phyloP scores from a whole-genome alignment of 1,140 invertebrate genomes.

The Penaeus japonicus region DNA sequence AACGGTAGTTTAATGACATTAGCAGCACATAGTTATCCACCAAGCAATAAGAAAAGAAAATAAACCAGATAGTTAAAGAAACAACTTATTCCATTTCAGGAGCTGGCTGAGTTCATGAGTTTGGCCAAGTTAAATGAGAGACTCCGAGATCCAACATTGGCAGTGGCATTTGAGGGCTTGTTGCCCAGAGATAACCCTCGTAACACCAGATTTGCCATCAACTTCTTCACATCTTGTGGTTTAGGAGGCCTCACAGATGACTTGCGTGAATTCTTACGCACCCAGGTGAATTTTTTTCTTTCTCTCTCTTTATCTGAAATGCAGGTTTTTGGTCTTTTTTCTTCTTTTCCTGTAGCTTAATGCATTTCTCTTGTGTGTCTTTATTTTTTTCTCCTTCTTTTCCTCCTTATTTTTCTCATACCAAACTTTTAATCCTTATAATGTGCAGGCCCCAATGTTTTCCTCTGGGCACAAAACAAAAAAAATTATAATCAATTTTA shows the following conservation, averaged over 20 bases:
- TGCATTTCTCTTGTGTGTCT: not conserved
- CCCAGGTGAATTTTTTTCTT: slow-evolving; percentile 34
- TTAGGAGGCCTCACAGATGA: slow-evolving; percentile 96
- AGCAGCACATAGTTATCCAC: too few relatives aligned
- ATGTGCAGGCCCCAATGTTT: too few relatives aligned
- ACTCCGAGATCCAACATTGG: slow-evolving; percentile 87
- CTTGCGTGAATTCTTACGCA: slow-evolving; percentile 86
- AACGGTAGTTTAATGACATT: not conserved
- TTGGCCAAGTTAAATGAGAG: slow-evolving; percentile 88
- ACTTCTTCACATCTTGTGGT: slow-evolving; percentile 99
- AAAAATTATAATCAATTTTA: too few relatives aligned
- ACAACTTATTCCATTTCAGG: slow-evolving; percentile 69
- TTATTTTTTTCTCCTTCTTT: not conserved
- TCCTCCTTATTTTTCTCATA: not conserved
- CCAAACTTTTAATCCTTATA: not conserved
- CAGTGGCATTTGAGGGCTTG: slow-evolving; percentile 87
- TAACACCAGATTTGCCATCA: slow-evolving; percentile 98
- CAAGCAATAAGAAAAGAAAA: not conserved
- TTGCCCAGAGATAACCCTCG: slow-evolving; percentile 96
- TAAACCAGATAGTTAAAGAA: not conserved
- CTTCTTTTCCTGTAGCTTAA: not conserved
- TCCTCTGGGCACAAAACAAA: too few relatives aligned
- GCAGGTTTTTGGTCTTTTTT: too few relatives aligned
- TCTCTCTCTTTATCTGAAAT: not conserved
- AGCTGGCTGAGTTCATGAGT: slow-evolving; percentile 96